Conservation (phyloP, 2,113 vertebrate species). For the Sterrhoptilus dennistouni region DNA sequence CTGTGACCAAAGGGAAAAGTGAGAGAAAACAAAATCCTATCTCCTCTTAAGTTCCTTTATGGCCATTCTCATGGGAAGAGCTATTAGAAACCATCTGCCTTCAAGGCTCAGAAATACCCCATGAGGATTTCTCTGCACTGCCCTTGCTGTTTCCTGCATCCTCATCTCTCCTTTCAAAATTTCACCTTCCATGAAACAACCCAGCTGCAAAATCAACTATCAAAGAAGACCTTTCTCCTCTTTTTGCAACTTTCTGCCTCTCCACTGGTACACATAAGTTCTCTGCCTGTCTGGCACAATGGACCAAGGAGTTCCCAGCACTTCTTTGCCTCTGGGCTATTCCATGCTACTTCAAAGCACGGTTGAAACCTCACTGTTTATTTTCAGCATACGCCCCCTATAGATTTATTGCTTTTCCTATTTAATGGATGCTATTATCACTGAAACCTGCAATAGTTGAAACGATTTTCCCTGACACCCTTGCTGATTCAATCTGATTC, state of each 20-base stretch:
- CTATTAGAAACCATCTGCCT: not conserved
- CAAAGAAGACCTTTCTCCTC: not conserved
- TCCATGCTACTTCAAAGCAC: not conserved
- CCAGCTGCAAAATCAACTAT: not conserved
- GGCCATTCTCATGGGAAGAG: not conserved
- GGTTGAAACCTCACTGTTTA: conserved; percentile 4
- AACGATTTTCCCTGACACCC: not conserved
- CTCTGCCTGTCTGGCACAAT: not conserved
- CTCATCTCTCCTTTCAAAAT: not conserved
- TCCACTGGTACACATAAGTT: not conserved
- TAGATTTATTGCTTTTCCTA: not conserved
- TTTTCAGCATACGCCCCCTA: not conserved
- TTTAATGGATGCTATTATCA: not conserved
- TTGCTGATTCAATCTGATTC: not conserved
- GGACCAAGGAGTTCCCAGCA: not conserved
- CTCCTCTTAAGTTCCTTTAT: not conserved
- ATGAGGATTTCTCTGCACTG: not conserved
- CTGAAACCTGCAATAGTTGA: not conserved
- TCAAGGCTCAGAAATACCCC: not conserved
- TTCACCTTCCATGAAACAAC: not conserved
- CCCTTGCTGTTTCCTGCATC: not conserved
- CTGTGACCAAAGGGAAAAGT: not conserved
- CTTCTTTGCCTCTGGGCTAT: not conserved
- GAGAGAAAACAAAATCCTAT: not conserved
- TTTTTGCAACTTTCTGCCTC: not conserved